Conservation (phyloP, 2,113 vertebrate genomes). For the Barbus barbus region DNA sequence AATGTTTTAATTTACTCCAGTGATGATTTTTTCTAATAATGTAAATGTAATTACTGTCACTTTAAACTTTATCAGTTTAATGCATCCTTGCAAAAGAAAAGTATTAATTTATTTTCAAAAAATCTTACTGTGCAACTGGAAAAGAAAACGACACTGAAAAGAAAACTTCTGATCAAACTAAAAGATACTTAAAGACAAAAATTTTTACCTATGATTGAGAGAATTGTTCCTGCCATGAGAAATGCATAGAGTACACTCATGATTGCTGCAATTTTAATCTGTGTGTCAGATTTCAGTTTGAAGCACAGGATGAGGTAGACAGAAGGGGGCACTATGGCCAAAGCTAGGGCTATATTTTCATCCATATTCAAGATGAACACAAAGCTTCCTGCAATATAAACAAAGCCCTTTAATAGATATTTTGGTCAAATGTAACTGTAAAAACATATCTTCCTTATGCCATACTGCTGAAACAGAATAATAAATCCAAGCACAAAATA, state of each 20-base stretch:
- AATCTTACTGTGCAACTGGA: too few relatives aligned
- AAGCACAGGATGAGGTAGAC: conserved; percentile 69
- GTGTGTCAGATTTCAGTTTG: conserved; percentile 69
- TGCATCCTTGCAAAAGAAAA: too few relatives aligned
- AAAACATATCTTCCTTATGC: background rate
- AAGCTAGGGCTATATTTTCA: conserved; percentile 41
- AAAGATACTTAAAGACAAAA: background rate
- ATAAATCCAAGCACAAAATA: too few relatives aligned
- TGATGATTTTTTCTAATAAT: too few relatives aligned
- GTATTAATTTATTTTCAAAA: too few relatives aligned
- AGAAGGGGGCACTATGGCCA: conserved; percentile 64
- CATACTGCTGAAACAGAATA: background rate
- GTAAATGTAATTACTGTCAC: too few relatives aligned
- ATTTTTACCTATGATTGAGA: conserved; percentile 63
- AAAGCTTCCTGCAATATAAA: conserved; percentile 63
- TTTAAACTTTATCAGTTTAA: too few relatives aligned
- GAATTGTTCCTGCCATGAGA: conserved; percentile 63
- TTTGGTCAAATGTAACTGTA: background rate
- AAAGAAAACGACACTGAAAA: too few relatives aligned
- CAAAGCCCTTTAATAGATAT: background rate
- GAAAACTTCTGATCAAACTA: too few relatives aligned
- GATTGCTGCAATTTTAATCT: conserved; percentile 63
- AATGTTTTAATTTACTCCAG: too few relatives aligned
- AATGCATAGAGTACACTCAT: conserved; percentile 65
- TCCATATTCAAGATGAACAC: conserved; percentile 32